These are phyloP conservation scores for Eufriesea mexicana DNA, from an alignment of 1,140 invertebrate genomes.

Conservation along the genomic window DNA sequence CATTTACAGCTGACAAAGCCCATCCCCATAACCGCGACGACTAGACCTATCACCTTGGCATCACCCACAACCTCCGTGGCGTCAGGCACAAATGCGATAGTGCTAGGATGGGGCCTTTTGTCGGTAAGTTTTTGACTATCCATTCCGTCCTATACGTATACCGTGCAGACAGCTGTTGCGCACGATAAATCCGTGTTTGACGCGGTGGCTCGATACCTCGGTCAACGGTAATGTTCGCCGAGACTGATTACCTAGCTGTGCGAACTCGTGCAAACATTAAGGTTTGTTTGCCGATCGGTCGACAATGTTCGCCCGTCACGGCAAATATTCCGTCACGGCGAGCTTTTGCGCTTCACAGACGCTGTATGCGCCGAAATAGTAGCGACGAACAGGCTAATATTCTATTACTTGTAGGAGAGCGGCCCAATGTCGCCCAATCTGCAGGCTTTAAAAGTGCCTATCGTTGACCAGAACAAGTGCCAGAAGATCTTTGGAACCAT, in stretches of 20 bases:
- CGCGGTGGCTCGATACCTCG: slow-evolving; percentile 33
- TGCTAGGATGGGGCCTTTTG: slow-evolving; percentile 85
- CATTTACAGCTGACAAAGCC: slow-evolving; percentile 52
- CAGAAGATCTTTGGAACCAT: slow-evolving; percentile 6
- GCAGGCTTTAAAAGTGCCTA: slow-evolving; percentile 16
- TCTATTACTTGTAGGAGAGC: slow-evolving; percentile 27
- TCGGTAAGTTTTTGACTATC: slow-evolving; percentile 75
- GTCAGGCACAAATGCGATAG: slow-evolving; percentile 65
- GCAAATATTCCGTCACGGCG: slow-evolving; percentile 42
- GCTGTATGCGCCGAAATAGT: background rate
- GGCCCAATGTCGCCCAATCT: slow-evolving; percentile 31
- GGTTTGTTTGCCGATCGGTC: slow-evolving; percentile 60
- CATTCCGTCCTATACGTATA: background rate
- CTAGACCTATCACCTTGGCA: slow-evolving; percentile 64
- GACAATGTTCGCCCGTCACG: slow-evolving; percentile 35
- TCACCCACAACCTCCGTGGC: slow-evolving; percentile 6
- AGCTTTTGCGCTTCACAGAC: slow-evolving; percentile 1
- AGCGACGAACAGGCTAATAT: background rate
- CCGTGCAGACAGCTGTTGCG: slow-evolving; percentile 24
- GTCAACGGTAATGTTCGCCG: slow-evolving; percentile 29
- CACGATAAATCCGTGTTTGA: slow-evolving; percentile 23
- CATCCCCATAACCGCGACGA: slow-evolving; percentile 50
- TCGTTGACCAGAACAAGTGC: slow-evolving; percentile 45
- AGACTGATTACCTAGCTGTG: slow-evolving; percentile 45
- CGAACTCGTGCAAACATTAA: slow-evolving; percentile 63